Evolutionary conservation across 23 tunicate species (phyloP), one percentile per base, ranked within the genome.

Genomic region (Corella eumyota): DNA sequence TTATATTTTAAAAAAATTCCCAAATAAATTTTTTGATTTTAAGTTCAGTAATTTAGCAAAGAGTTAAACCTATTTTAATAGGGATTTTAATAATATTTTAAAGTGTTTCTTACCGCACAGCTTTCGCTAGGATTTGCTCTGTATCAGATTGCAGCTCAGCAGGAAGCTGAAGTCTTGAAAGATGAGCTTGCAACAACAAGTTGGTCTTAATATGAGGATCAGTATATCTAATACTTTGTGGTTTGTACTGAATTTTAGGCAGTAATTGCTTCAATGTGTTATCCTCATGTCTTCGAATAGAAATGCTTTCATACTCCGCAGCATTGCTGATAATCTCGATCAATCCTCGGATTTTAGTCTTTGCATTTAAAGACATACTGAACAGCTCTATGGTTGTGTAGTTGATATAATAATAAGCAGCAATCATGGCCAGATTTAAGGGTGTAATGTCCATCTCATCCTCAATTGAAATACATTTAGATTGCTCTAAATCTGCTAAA

Each of bases 361-460:
- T 82, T 7, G 84, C 98, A 63, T 73, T 92, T 32, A 92, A 63
- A 3, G 98, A 92, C 98, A 92, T 82, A 67, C 92, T 81, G 72
- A 92, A 92, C 55, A 92, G 68, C 72, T 92, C 98, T 23, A 92
- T 92, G 7, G 98, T 82, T 17, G 98, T 92, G 75, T 92, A 83
- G 64, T 83, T 76, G 60, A 92, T 76, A 75, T 82, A 92, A 68
- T 92, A 81, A 60, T 92, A 81, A 25, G 92, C 97, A 11, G 90
- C 83, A 65, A 90, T 90, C 97, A 90, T 90, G n/a, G 90, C 97
- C 50, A 90, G 61, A 58, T 90, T 90, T 34, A 76, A 63, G 2
- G 97, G 97, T 19, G 91, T 74, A 65, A 90, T 66, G 62, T 90
- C 97, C 79, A 90, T 80, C 50, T 90, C 97, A 65, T 90, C 90